Evolutionary conservation across 2,888 invertebrate genomes (phyloP), one percentile per base, ranked within the genome.

Genomic region (Noctua janthina): DNA sequence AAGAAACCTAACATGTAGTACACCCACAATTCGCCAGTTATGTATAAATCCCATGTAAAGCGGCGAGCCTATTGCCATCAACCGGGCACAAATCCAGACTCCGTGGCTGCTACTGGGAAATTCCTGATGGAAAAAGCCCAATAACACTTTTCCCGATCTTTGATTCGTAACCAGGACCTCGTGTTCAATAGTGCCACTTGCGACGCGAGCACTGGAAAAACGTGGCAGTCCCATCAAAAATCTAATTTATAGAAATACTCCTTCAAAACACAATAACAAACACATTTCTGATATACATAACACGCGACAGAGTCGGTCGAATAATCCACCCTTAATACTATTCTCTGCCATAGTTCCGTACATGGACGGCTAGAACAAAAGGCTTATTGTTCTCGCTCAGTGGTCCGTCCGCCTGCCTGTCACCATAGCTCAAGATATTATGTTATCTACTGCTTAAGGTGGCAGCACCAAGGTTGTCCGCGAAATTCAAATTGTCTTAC

Each of bases 331-430:
- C 17, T 43, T 64, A 54, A 54, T 39, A 39, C 20, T 46, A 35
- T 10, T 64, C 59, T 62, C 43, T 35, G 10, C n/a, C 51, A 29
- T 64, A 20, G 69, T 66, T 70, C 29, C 59, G n/a, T 7, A 74
- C 11, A 35, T 13, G n/a, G 13, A 66, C 20, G 23, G 59, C 2
- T 15, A 54, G 17, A 81, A 81, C 76, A 81, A 81, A 67, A 76
- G 70, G 51, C 56, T 20, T n/a, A 81, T 81, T 81, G 76, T 81
- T 76, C 23, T 17, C 20, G 51, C 23, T 66, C 39, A 71, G 64
- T 59, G 39, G 20, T 54, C 20, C 29, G 75, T 67, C 56, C 15
- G 10, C 39, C n/a, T 59, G 56, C 17, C 76, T 81, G n/a, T 46
- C 76, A 76, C 15, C n/a, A 39, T 66, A 56, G 54, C 66, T 71